Percentiles rank a stretch among this genome's conserved stretches.
These are phyloP conservation scores for Oplegnathus fasciatus DNA, from an alignment of 2,113 vertebrate species.

Conservation along the genomic window DNA sequence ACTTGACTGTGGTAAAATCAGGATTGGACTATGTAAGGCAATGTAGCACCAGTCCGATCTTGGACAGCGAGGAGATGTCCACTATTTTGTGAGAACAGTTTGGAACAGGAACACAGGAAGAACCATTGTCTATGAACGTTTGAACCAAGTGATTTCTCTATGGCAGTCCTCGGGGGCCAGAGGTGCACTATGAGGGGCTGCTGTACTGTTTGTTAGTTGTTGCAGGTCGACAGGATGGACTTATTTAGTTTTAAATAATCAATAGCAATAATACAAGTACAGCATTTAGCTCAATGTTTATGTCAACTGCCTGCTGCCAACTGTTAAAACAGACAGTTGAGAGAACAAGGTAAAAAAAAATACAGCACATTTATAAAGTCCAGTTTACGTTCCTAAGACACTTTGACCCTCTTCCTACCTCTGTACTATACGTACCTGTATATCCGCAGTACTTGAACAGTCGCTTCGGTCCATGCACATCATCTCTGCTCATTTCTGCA, in stretches of 20 bases:
- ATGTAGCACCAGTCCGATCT: conserved; percentile 33
- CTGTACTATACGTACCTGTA: neutral
- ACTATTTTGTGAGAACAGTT: neutral
- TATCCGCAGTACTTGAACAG: neutral
- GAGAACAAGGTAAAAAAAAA: neutral
- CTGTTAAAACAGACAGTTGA: neutral
- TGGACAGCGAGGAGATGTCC: neutral
- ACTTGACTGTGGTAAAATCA: neutral
- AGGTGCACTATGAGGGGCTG: neutral
- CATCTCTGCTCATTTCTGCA: neutral
- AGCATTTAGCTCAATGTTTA: neutral
- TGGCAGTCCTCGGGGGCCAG: neutral
- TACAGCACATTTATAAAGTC: neutral
- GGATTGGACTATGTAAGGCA: conserved; percentile 66
- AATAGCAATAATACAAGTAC: neutral
- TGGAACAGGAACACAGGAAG: neutral
- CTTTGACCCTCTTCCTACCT: neutral
- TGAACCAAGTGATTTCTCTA: neutral
- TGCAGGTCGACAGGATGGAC: neutral
- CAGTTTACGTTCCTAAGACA: neutral
- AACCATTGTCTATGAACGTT: neutral
- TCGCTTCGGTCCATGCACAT: neutral
- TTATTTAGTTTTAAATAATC: neutral
- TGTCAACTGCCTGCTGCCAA: neutral
- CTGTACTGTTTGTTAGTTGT: neutral